phyloP scores from a whole-genome alignment of 2,888 invertebrate genomes.

The Lydus trimaculatus region DNA sequence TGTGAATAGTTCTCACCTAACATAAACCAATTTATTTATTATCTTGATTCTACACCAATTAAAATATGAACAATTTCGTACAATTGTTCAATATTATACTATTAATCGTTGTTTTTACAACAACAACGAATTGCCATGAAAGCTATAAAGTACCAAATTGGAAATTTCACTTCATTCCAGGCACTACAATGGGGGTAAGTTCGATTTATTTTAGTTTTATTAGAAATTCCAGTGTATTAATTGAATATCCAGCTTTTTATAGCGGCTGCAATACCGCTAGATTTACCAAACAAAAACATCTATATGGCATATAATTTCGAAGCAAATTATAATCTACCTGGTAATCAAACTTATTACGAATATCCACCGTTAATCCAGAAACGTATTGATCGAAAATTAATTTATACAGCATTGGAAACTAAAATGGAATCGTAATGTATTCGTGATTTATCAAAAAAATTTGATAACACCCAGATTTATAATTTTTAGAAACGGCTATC shows the following conservation, averaged over 20 bases:
- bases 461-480: neutral
- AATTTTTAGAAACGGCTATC: slow-evolving; percentile 39
- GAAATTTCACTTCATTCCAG: slow-evolving; percentile 40
- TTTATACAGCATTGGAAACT: slow-evolving; percentile 47
- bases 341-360: slow-evolving; percentile 60
- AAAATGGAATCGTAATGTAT: slow-evolving; percentile 48
- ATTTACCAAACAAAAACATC: slow-evolving; percentile 72
- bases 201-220: neutral
- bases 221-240: neutral
- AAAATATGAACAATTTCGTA: neutral
- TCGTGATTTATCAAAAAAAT: neutral
- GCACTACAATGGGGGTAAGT: slow-evolving; percentile 40
- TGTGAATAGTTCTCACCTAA: neutral
- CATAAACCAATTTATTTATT: neutral
- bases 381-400: slow-evolving; percentile 42
- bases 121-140: slow-evolving; percentile 2
- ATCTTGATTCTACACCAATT: neutral
- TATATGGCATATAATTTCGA: slow-evolving; percentile 80
- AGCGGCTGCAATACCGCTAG: slow-evolving; percentile 75
- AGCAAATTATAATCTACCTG: slow-evolving; percentile 70
- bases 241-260: slow-evolving; percentile 66
- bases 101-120: neutral
- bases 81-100: neutral
- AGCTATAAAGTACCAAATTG: slow-evolving; percentile 31
- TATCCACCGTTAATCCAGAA: slow-evolving; percentile 49